Percentiles rank a stretch among this genome's conserved stretches.
phyloP scores from a whole-genome alignment of 2,888 invertebrate genomes.

The Temnothorax unifasciatus region DNA sequence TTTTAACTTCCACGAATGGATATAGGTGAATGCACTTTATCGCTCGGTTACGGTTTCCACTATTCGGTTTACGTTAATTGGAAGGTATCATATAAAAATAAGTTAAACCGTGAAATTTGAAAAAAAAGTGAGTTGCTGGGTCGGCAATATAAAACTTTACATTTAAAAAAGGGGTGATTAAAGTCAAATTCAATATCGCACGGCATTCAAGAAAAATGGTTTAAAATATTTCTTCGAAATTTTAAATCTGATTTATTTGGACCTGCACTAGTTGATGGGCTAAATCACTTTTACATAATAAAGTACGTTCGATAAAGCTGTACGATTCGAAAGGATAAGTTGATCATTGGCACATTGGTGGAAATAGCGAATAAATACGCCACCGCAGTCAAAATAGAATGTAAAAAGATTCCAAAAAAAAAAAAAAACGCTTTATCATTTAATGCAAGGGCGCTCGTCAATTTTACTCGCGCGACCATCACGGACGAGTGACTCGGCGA shows the following conservation, averaged over 20 bases:
- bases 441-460: slow-evolving; percentile 54
- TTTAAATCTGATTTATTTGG: slow-evolving; percentile 16
- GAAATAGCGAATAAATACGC: slow-evolving; percentile 39
- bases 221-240: slow-evolving; percentile 39
- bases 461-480: slow-evolving; percentile 47
- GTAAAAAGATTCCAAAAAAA: slow-evolving; percentile 15
- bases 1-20: slow-evolving; percentile 35
- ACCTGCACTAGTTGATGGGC: neutral
- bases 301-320: slow-evolving; percentile 18
- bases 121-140: neutral
- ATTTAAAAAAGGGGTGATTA: neutral
- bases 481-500: slow-evolving; percentile 43
- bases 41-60: neutral
- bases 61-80: slow-evolving; percentile 28
- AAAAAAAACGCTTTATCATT: slow-evolving; percentile 44
- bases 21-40: slow-evolving; percentile 2
- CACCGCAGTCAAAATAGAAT: slow-evolving; percentile 31
- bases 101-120: slow-evolving; percentile 19
- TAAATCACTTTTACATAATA: slow-evolving; percentile 41
- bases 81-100: slow-evolving; percentile 15
- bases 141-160: neutral
- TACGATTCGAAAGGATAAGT: slow-evolving; percentile 17
- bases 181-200: slow-evolving; percentile 12
- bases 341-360: slow-evolving; percentile 23
- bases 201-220: slow-evolving; percentile 3